Conservation (phyloP, 2,113 vertebrate species). For the Phaethon lepturus region DNA sequence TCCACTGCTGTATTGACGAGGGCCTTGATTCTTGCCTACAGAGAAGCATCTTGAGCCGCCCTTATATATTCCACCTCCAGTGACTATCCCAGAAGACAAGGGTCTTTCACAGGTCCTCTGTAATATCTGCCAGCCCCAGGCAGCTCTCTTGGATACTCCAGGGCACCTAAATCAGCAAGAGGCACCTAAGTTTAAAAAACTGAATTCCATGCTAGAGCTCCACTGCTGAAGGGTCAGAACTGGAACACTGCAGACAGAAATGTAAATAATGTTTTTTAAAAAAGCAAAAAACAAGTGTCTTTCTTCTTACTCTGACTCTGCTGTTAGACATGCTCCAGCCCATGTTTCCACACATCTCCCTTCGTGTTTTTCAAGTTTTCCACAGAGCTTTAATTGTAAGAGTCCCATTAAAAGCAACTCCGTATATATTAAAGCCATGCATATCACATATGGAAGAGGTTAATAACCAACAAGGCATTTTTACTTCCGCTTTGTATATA, state of each 20-base stretch:
- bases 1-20: not conserved
- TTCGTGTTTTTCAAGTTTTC: not conserved
- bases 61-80: not conserved
- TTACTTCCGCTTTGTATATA: not conserved
- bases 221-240: not conserved
- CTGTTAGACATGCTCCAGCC: not conserved
- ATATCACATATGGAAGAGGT: not conserved
- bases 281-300: not conserved
- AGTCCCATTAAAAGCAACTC: not conserved
- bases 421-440: not conserved
- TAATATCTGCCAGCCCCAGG: not conserved
- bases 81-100: not conserved
- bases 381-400: not conserved
- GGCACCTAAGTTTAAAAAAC: not conserved
- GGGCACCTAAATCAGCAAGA: not conserved
- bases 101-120: not conserved
- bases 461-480: not conserved
- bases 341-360: not conserved
- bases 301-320: not conserved
- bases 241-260: not conserved
- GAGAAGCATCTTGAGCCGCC: not conserved
- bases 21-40: not conserved
- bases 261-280: not conserved
- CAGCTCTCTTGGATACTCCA: not conserved
- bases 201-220: not conserved